Evolutionary conservation across 2,888 invertebrate genomes (phyloP), one percentile per base, ranked within the genome.

Genomic region (Entomobrya proxima): DNA sequence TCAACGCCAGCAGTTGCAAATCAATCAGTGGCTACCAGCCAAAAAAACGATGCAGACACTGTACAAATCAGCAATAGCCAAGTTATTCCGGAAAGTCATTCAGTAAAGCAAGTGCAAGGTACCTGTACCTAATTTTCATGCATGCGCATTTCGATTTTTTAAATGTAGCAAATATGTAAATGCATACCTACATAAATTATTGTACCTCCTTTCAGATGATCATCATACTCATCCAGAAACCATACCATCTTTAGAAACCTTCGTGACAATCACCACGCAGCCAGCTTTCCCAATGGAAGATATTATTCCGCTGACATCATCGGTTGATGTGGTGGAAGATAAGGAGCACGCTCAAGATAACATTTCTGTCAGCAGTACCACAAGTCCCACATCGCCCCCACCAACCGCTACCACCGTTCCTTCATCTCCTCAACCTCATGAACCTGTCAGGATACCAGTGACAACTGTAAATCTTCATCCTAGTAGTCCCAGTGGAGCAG

Each of bases 261-360:
- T 37, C 1, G 13, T n/a, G 11, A 13, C 21, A 67, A 15, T n/a
- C 44, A 9, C 72, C 44, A 27, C 44, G 9, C 47, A 47, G 13
- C 72, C 44, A 72, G 47, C 72, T 72, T 72, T 72, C 47, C 27
- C 72, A 72, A 47, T 30, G 15, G 30, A 72, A 72, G 72, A 47
- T 27, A 21, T 72, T 67, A n/a, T n/a, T n/a, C n/a, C n/a, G n/a
- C 11, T 21, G 1, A 30, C 32, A 32, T 32, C 9, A 7, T 32
- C 72, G 11, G 72, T 47, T 47, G 47, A 72, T 47, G 30, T 47
- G 6, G 32, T 7, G 37, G 18, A 21, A 37, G 37, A 35, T 67
- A 18, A 37, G 0, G 3, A 37, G 18, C 37, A 67, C 9, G 37
- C 18, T 4, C 64, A 37, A 27, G 58, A 58, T 67, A 61, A 11